Base-by-base conservation (phyloP, 2,113 vertebrate species). In the Uria lomvia region DNA sequence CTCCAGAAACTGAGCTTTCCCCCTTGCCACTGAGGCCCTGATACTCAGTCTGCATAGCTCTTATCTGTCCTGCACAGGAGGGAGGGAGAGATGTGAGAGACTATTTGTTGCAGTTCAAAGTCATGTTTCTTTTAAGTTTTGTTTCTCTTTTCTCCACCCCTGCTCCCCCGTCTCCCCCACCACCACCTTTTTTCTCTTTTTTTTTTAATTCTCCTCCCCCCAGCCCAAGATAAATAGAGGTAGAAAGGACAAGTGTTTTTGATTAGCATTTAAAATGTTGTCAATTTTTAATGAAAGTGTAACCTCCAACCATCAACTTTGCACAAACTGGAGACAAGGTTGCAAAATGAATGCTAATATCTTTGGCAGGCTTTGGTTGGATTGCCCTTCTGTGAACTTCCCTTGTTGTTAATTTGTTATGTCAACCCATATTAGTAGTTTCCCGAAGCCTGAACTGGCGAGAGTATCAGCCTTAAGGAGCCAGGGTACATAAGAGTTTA, bases 191-290 rank as follows among this genome's bases (percentile, higher is more conserved):
- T 38, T 30, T 78, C 40, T n/a, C 30, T 24, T 60, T 34, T 20
- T 56, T 38, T 63, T 66, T 53, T 8, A 58, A 14, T 56, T 86
- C 76, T 78, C 16, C 4, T 52, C 19, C 24, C 40, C 62, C 38
- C 68, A 34, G n/a, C 73, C 93, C 34, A 92, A 97, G 95, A 97
- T 97, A 98, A 98, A 98, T 95, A 97, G 92, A 95, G 94, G 56
- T 88, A 97, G 92, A 97, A 98, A 98, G 97, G 97, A 98, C 97
- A 97, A 97, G 90, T 74, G 73, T 68, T 97, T 98, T 98, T 97
- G 97, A 98, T 98, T 98, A 98, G 95, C 96, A 98, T 98, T 98
- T 98, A 96, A 98, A 98, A 98, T 97, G 94, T 97, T 98, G 97
- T 98, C 97, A 98, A 97, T 98, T 97, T 98, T 98, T 98, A 98